Evolutionary conservation across 1,140 invertebrate genomes (phyloP), one percentile per base, ranked within the genome.

Genomic region (Drosophila sp.): DNA sequence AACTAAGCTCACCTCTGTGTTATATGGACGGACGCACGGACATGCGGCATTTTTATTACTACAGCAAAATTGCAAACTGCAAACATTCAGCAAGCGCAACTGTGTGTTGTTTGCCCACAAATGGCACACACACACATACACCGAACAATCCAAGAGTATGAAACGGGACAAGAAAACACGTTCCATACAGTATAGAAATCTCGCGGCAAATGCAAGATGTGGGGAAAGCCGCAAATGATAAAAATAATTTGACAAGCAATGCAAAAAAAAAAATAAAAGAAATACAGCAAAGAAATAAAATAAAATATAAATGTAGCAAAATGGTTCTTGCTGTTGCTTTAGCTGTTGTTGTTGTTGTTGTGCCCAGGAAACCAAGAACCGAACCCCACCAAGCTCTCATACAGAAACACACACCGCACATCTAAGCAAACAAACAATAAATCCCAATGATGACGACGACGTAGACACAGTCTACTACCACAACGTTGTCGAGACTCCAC

Each of bases 31-130:
- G 75, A 75, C 74, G 67, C 66, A 74, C 66, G 72, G 72, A 68
- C 72, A 75, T 75, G 75, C 67, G 72, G 72, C 72, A 75, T 75
- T 75, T 75, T 75, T 75, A 75, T 75, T 75, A 75, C 72, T 75
- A 57, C 72, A 66, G 70, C 60, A 72, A 73, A 17, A 66, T 70
- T 66, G 70, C 70, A 73, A 23, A 40, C 25, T 33, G 33, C 32
- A 40, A 60, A 60, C 23, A 32, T 25, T 35, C 32, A 10, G 57
- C 29, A 10, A 23, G 29, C 5, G 44, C 60, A 72, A 72, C 70
- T 67, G 50, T 60, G 41, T 62, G 29, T 47, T 40, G 60, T 63
- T 64, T 71, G 65, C 71, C 67, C 80, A 66, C 80, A 83, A 79
- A 83, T 83, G 80, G 80, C 30, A 23, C 44, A 41, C 11, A 50